A percentile compares a stretch with the other conserved stretches of the same genome.
These are phyloP conservation scores for Rugalucina vietnamica DNA, from an alignment of 2,888 invertebrate species.

Conservation along the genomic window DNA sequence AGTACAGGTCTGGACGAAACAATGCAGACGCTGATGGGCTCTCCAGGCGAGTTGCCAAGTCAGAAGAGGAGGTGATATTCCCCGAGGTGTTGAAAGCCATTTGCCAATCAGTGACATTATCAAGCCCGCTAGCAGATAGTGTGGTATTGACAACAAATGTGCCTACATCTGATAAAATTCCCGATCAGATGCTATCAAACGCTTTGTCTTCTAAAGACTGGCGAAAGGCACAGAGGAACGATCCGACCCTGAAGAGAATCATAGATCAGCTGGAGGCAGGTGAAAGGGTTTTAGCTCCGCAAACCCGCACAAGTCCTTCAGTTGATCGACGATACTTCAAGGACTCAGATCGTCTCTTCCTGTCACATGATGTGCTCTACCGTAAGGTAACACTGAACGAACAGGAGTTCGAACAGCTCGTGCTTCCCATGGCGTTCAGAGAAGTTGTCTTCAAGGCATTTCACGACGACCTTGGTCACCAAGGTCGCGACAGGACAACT, in stretches of 20 bases:
- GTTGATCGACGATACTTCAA: slow-evolving; percentile 8
- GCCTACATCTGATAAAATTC: neutral
- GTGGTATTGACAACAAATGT: neutral
- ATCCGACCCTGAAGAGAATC: neutral
- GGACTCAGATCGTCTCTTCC: neutral
- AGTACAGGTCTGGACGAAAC: too few species aligned
- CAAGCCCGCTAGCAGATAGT: neutral
- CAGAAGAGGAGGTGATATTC: too few species aligned
- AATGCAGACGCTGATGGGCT: too few species aligned
- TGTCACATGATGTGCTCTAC: neutral
- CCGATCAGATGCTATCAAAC: neutral
- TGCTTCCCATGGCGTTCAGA: neutral
- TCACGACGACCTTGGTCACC: slow-evolving; percentile 14
- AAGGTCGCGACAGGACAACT: slow-evolving; percentile 5
- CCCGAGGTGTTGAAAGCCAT: too few species aligned
- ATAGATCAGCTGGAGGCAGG: slow-evolving; percentile 1
- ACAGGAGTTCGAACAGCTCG: neutral
- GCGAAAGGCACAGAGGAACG: neutral
- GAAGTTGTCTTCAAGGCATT: neutral
- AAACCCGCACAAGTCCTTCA: neutral
- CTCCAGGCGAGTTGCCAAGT: too few species aligned
- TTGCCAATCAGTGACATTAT: too few species aligned
- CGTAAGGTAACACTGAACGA: neutral
- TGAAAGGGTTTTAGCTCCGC: slow-evolving; percentile 1
- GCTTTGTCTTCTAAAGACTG: neutral